Conservation (phyloP, 2,113 vertebrate genomes). For the Corapipo altera region DNA sequence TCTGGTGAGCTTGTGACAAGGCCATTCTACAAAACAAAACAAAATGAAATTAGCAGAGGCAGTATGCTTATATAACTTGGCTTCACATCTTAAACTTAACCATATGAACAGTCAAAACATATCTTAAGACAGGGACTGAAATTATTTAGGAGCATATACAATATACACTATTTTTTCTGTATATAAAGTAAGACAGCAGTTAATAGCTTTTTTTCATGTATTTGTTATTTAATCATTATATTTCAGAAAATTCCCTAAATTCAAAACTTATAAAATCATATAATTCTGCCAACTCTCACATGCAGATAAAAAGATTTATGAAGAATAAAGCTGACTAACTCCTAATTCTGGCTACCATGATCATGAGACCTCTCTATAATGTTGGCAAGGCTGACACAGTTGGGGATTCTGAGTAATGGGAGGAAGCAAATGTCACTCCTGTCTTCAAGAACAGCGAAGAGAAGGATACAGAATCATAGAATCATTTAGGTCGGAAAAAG, state of each 20-base stretch:
- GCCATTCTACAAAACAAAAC: slow-evolving; percentile 80
- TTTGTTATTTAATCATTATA: not conserved
- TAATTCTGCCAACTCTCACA: not conserved
- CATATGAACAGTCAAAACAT: not conserved
- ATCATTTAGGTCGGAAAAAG: not conserved
- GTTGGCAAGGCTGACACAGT: not conserved
- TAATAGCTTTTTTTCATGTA: not conserved
- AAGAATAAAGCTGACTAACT: not conserved
- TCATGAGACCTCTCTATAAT: accelerated
- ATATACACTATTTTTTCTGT: not conserved
- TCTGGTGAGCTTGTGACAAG: slow-evolving; percentile 85
- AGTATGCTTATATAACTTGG: not conserved
- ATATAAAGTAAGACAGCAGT: not conserved
- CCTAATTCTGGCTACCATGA: not conserved
- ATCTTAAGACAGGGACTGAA: not conserved
- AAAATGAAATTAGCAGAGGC: not conserved
- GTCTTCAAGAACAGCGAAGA: not conserved
- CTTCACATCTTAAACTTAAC: not conserved
- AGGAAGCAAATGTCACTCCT: not conserved
- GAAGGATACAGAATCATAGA: not conserved
- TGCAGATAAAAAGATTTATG: not conserved
- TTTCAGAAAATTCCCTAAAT: not conserved
- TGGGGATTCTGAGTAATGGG: not conserved
- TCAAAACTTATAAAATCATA: not conserved
- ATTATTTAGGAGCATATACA: not conserved